phyloP scores from a whole-genome alignment of 2,113 vertebrate species.

The Chloropsis cyanopogon region DNA sequence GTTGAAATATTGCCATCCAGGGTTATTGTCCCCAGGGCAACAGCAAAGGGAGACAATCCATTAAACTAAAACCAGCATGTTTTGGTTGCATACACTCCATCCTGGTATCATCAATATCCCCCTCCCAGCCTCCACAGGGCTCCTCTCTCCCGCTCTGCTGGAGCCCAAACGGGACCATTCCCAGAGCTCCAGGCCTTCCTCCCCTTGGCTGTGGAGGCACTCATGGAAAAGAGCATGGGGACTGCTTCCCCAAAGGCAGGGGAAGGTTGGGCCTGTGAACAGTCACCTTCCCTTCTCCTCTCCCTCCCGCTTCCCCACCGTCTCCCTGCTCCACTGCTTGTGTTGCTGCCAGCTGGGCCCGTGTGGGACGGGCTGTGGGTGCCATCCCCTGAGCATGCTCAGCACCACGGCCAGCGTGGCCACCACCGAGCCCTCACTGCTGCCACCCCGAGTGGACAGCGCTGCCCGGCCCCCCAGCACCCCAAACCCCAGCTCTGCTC shows the following conservation, averaged over 20 bases:
- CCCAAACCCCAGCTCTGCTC: not conserved
- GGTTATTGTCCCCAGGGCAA: constrained; percentile 66
- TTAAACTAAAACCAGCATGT: constrained; percentile 75
- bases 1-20: constrained; percentile 70
- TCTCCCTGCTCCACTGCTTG: not conserved
- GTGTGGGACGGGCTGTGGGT: not conserved
- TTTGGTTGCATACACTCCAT: constrained; percentile 35
- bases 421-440: accelerated
- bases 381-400: constrained; percentile 36
- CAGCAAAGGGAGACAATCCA: constrained; percentile 71
- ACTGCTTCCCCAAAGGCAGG: not conserved
- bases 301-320: not conserved
- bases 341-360: not conserved
- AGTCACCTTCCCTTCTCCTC: not conserved
- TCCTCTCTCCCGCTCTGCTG: not conserved
- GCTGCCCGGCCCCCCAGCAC: not conserved
- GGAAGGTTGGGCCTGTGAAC: not conserved
- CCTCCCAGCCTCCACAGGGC: not conserved
- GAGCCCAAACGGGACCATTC: not conserved
- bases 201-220: not conserved
- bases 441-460: accelerated
- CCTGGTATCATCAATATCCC: not conserved
- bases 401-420: not conserved
- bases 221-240: not conserved
- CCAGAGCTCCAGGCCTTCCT: not conserved